Evolutionary conservation across 2,797 vertebrate genomes (phyloP), one percentile per base, ranked within the genome.

Genomic region (Emydoidea blandingii): DNA sequence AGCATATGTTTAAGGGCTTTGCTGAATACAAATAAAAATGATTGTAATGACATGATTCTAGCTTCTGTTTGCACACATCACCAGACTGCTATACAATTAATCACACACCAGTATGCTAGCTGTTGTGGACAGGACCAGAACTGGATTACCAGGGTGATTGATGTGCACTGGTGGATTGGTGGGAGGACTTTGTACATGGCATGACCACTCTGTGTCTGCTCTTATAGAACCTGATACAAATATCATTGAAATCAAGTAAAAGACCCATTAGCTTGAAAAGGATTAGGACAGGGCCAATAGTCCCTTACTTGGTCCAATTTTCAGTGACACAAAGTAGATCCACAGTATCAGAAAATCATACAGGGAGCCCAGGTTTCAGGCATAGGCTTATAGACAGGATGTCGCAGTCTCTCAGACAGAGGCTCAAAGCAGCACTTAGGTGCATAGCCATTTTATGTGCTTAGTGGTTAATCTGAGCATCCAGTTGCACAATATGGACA

Each of bases 1-100:
- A 52, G 62, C 19, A 83, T 18, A 2, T 0, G 0, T 7, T 10
- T 5, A 54, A 49, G 31, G 8, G 3, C 12, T 37, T 52, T 3
- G 6, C 50, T 79, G 79, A 80, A 50, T 85, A n/a, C 27, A 79
- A 5, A 31, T 54, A 57, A 72, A 80, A 83, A 31, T 49, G 23
- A 79, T 18, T 9, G 6, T 37, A 74, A 34, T n/a, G 12, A 1
- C 1, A 23, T 27, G n/a, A 21, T 49, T 23, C 34, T 0, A 1
- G 49, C 6, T 92, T 49, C 53, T 7, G 0, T 2, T 44, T 53
- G 47, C 57, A 56, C 41, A 12, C 2, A 11, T 1, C 19, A 2
- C 15, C 0, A 68, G 18, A 68, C 18, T 37, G n/a, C n/a, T 37
- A 37, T 21, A 37, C 65, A 68, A 37, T 37, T 11, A 68, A 68